A percentile compares a stretch with the other conserved stretches of the same genome.
These are phyloP conservation scores for Melanotus villosus DNA, from an alignment of 2,888 invertebrate species.

Conservation along the genomic window DNA sequence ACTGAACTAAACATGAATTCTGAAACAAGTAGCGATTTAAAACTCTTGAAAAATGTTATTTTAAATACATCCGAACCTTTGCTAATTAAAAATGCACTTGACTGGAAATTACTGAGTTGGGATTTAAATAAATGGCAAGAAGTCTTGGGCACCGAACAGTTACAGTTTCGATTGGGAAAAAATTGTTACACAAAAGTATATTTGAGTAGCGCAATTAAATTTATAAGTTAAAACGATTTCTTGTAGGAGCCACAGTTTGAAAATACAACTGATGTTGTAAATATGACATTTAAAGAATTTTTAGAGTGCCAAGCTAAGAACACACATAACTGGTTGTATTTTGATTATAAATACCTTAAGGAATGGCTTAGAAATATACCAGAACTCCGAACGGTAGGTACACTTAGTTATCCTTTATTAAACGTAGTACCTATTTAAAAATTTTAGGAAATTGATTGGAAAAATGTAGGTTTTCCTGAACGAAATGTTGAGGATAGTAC, in stretches of 20 bases:
- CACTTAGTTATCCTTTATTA: not conserved
- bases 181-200: conserved; percentile 59
- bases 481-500: conserved; percentile 80
- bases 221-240: conserved; percentile 25
- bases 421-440: conserved; percentile 53
- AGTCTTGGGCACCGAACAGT: conserved; percentile 71
- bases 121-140: conserved; percentile 73
- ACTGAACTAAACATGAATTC: conserved; percentile 35
- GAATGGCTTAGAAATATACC: conserved; percentile 75
- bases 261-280: conserved; percentile 73
- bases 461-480: conserved; percentile 79
- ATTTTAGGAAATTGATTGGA: conserved; percentile 74
- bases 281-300: conserved; percentile 78
- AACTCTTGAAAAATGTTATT: conserved; percentile 29
- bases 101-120: conserved; percentile 76
- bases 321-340: conserved; percentile 80
- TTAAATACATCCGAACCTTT: conserved; percentile 68
- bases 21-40: not conserved
- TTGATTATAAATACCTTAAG: conserved; percentile 87
- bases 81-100: conserved; percentile 71
- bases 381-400: conserved; percentile 74
- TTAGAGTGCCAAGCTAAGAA: conserved; percentile 64
- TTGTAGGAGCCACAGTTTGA: conserved; percentile 85
- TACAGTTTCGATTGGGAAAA: conserved; percentile 73
- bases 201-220: conserved; percentile 51